These are phyloP conservation scores for Dugesia japonica DNA, from an alignment of 2,888 invertebrate genomes.

Conservation along the genomic window DNA sequence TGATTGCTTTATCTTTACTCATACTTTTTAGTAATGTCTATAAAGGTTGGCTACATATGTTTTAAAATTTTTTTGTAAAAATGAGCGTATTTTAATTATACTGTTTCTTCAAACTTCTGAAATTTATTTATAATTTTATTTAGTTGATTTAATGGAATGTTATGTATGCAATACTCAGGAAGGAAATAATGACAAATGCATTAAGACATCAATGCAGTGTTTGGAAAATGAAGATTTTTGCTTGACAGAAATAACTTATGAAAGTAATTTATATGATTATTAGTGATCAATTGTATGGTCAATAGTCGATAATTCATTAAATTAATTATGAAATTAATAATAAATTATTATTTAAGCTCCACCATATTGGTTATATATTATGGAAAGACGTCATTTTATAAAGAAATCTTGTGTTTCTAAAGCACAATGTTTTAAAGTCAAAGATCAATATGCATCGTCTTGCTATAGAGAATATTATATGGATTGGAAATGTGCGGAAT, in stretches of 20 bases:
- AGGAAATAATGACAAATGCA: constrained; percentile 74
- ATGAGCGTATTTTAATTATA: no score
- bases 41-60: not conserved
- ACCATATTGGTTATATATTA: constrained; percentile 83
- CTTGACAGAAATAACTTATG: constrained; percentile 27
- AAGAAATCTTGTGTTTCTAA: constrained; percentile 73
- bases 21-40: not conserved
- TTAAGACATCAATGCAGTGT: constrained; percentile 75
- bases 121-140: not conserved
- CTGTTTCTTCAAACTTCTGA: no score
- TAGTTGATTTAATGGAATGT: constrained; percentile 59
- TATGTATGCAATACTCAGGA: constrained; percentile 84
- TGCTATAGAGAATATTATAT: constrained; percentile 57
- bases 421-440: constrained; percentile 63
- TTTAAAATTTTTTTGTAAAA: no score
- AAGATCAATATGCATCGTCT: constrained; percentile 42
- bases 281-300: not conserved
- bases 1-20: not conserved
- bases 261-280: constrained; percentile 24
- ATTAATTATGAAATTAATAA: no score
- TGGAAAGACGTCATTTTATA: constrained; percentile 76
- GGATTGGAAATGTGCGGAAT: constrained; percentile 87
- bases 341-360: constrained; percentile 52
- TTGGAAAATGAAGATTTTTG: constrained; percentile 54
- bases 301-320: not conserved